A percentile compares a stretch with the other conserved stretches of the same genome.
Conservation (phyloP, 2,113 vertebrate species). For the Pterophyllum scalare region DNA sequence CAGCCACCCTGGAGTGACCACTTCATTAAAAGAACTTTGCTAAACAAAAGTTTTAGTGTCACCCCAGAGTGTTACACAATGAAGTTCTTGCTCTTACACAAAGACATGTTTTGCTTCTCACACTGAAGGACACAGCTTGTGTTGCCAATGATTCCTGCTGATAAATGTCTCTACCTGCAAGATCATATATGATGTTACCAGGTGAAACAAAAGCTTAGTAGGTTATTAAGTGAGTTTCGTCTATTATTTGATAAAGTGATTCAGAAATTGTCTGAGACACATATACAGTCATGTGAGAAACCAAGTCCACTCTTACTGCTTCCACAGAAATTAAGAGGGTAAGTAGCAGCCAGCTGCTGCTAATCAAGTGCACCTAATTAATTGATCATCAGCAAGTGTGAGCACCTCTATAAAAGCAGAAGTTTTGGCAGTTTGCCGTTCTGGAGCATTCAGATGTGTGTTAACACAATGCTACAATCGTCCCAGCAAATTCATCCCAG, state of each 20-base stretch:
- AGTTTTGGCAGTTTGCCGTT: not conserved
- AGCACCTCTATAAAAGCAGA: not conserved
- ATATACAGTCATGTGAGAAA: not conserved
- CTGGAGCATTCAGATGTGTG: not conserved
- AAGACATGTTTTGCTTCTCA: not conserved
- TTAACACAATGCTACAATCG: not conserved
- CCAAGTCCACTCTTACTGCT: not conserved
- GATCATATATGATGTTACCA: not conserved
- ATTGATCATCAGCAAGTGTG: not conserved
- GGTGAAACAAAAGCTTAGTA: conserved; percentile 1
- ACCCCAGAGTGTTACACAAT: not conserved
- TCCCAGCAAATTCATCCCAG: not conserved
- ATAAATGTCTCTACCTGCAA: not conserved
- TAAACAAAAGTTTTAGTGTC: no score
- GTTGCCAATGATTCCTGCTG: not conserved
- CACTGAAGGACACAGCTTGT: not conserved
- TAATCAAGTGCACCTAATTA: not conserved
- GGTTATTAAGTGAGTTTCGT: not conserved
- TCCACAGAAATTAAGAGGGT: not conserved
- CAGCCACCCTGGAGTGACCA: not conserved
- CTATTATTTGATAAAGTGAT: not conserved
- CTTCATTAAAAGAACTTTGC: not conserved
- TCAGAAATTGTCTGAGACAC: not conserved
- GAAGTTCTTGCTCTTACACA: not conserved
- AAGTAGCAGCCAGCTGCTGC: not conserved